Conservation (phyloP, 2,888 invertebrate genomes). For the Selenia dentaria region DNA sequence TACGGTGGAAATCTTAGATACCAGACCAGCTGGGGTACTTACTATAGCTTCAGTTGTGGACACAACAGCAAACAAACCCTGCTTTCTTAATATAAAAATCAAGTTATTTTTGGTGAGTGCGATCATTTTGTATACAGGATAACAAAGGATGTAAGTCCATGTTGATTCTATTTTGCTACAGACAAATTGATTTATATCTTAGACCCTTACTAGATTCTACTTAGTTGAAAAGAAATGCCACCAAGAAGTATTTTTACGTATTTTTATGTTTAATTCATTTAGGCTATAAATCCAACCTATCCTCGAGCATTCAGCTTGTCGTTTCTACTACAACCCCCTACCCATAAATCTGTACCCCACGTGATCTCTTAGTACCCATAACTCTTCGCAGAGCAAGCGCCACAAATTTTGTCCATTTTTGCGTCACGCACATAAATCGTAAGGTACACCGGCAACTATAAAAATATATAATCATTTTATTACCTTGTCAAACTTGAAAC, state of each 20-base stretch:
- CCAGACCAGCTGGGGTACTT: constrained; percentile 2
- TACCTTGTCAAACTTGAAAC: constrained; percentile 4
- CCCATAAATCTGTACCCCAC: constrained; percentile 24
- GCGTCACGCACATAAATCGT: constrained; percentile 76
- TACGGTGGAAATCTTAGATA: constrained; percentile 25
- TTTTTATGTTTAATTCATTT: constrained; percentile 25
- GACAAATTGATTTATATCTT: background rate
- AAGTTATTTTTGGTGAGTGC: too few relatives aligned
- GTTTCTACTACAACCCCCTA: constrained; percentile 18
- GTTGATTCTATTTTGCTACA: too few relatives aligned
- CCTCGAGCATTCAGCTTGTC: constrained; percentile 15
- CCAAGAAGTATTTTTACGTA: constrained; percentile 16
- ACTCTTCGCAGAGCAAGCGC: constrained; percentile 40
- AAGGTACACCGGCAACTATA: constrained; percentile 56
- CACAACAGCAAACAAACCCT: background rate
- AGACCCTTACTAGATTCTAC: background rate
- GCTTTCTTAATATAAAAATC: too few relatives aligned
- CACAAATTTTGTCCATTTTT: constrained; percentile 63
- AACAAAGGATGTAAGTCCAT: too few relatives aligned
- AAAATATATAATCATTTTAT: background rate
- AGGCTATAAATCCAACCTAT: constrained; percentile 18
- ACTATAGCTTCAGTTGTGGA: background rate
- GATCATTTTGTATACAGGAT: too few relatives aligned
- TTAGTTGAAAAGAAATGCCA: background rate
- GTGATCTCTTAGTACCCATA: constrained; percentile 22